These are phyloP conservation scores for Ochropacha duplaris DNA, from an alignment of 2,888 invertebrate genomes.

Conservation along the genomic window DNA sequence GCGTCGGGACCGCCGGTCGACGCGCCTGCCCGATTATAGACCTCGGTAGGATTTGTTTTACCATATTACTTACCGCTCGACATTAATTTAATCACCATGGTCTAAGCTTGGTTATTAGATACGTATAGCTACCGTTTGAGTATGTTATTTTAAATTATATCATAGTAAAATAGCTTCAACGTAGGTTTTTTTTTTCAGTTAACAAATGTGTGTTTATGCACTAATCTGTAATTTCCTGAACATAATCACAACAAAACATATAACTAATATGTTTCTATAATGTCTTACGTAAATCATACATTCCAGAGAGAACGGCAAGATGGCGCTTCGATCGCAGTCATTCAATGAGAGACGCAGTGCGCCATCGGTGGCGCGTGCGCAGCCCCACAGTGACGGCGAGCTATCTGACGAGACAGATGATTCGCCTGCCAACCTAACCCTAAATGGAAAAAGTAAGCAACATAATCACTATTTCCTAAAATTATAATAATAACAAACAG, in stretches of 20 bases:
- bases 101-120: too few relatives aligned
- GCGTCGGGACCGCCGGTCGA: slow-evolving; percentile 86
- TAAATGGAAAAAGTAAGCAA: slow-evolving; percentile 64
- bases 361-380: slow-evolving; percentile 62
- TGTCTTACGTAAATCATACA: not conserved
- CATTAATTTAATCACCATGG: too few relatives aligned
- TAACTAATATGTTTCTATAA: not conserved
- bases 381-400: slow-evolving; percentile 79
- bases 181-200: too few relatives aligned
- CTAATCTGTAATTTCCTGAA: not conserved
- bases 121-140: too few relatives aligned
- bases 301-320: slow-evolving; percentile 76
- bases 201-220: too few relatives aligned
- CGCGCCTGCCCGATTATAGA: slow-evolving; percentile 74
- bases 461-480: not conserved
- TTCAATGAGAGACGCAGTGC: slow-evolving; percentile 74
- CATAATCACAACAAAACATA: not conserved
- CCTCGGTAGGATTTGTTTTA: slow-evolving; percentile 56
- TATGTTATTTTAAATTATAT: too few relatives aligned
- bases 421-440: slow-evolving; percentile 53
- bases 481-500: not conserved
- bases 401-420: slow-evolving; percentile 70
- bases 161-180: too few relatives aligned
- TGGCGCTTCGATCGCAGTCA: slow-evolving; percentile 78
- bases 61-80: too few relatives aligned